Evolutionary conservation across 2,113 vertebrate species (phyloP).

Genomic region (Mugil cephalus): DNA sequence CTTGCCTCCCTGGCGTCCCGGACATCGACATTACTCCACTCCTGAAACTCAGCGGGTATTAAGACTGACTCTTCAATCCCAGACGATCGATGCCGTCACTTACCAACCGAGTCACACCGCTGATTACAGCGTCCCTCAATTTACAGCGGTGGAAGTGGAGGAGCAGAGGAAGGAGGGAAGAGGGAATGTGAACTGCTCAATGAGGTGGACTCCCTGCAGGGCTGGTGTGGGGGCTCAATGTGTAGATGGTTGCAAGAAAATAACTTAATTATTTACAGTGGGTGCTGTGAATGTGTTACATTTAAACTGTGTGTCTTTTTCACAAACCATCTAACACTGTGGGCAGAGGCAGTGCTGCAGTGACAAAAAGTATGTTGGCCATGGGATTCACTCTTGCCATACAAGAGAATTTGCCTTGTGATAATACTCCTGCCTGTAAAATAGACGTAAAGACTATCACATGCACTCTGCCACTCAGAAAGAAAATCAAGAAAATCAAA

Average conservation of each 20-base stretch:
- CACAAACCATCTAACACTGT: constrained; percentile 22
- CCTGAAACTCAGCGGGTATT: constrained; percentile 66
- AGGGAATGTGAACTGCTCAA: constrained; percentile 4
- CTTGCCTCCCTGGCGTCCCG: constrained; percentile 29
- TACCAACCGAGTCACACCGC: constrained; percentile 69
- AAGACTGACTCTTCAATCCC: constrained; percentile 83
- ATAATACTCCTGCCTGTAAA: background rate
- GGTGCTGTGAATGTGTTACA: constrained; percentile 1
- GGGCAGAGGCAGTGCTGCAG: constrained; percentile 8
- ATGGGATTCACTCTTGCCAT: constrained; percentile 23
- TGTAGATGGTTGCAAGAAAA: constrained; percentile 26
- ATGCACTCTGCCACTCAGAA: no score
- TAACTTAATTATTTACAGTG: constrained; percentile 34
- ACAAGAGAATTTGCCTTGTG: background rate
- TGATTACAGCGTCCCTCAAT: constrained; percentile 79
- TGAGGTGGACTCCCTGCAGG: constrained; percentile 43
- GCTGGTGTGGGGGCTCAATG: constrained; percentile 21
- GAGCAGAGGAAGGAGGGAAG: constrained; percentile 1
- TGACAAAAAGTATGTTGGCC: constrained; percentile 15
- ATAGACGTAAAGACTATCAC: no score
- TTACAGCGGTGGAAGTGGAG: constrained; percentile 63
- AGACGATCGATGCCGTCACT: constrained; percentile 80
- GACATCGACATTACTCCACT: constrained; percentile 50
- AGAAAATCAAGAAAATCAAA: constrained; percentile 56
- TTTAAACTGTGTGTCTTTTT: background rate